Base-by-base conservation (phyloP, 2,888 invertebrate genomes). In the Trissoscelio sp. region DNA sequence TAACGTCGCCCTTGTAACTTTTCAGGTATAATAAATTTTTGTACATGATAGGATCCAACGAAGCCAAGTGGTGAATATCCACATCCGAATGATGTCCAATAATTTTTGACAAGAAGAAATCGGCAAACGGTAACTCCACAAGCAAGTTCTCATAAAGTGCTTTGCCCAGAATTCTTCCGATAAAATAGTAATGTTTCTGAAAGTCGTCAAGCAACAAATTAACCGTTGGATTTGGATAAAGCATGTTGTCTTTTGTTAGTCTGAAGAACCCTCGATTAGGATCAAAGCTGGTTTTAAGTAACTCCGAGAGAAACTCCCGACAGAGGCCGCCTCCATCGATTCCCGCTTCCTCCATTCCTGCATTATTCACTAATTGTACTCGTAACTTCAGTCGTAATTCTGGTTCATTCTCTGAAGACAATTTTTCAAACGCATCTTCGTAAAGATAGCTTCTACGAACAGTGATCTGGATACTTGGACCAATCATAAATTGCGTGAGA, bases 311-410 rank as follows among this genome's bases (percentile, higher is more conserved):
- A 90, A 99, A 99, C 91, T 99, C 99, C 53, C 99, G 94, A 89
- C 98, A 98, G 11, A 99, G 94, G 0, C 99, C 99, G 1, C 99
- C 99, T 1, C 99, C 99, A 90, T 99, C 99, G 1, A 99, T 97
- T 0, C 99, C 99, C 0, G 97, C 97, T 91, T 99, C 99, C 86
- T 97, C 97, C 11, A 97, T 92, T 0, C 99, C 99, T 0, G 96
- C 96, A 73, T 95, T 95, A 88, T 98, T 99, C 48, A 98, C 95
- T 85, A 99, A 93, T 88, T 97, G 97, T 2, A 99, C 97, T 53
- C 98, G 93, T 89, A 99, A 95, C 88, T 96, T 96, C 78, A 96
- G 92, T 82, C 97, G 95, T 86, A 99, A 91, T 89, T 98, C 97
- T 0, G 97, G 96, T 88, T 97, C 98, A 92, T 98, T 98, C 86